Base-by-base conservation (phyloP, 2,797 vertebrate species). In the Myiothlypis chrysogaster region DNA sequence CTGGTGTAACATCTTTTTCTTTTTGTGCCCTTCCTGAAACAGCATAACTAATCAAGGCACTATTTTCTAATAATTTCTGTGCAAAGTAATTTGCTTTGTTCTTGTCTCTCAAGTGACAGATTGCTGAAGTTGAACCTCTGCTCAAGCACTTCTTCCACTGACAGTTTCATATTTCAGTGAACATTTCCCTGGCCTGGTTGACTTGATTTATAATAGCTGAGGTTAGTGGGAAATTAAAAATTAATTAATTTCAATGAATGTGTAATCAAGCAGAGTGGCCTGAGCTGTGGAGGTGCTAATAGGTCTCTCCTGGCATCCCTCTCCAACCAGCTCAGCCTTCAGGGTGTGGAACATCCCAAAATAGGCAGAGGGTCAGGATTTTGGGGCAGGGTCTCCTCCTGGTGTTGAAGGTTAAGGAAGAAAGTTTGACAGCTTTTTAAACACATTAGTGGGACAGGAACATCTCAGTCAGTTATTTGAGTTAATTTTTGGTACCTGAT, bases 231-330 rank as follows among this genome's bases (percentile, higher is more conserved):
- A 97, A 98, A 98, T 98, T 97, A 98, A 98, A 97, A 97, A 97
- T 98, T 97, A 98, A 98, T 98, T 98, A 97, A 98, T 98, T 98
- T 87, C 92, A 96, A 90, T 95, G 96, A 97, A 95, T 97, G 87
- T 95, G 92, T 97, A 96, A 98, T 97, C 94, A 97, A 94, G 75
- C 90, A 87, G 92, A 93, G 92, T 70, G 93, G 90, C 63, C 28
- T 82, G 78, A 91, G 94, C 86, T 55, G 61, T 88, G 92, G 96
- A 97, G 77, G 96, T 97, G 96, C 83, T 97, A 97, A 97, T 89
- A 94, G 90, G 77, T 89, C 93, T 97, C 75, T 97, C 63, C 92
- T 95, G 60, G 78, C 94, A 66, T 82, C 52, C 68, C 57, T 39
- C 70, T 93, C 34, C 79, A 78, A 35, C 85, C 95, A 96, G 94